Base-by-base conservation (phyloP, 1,140 invertebrate species). In the Aphis gossypii region DNA sequence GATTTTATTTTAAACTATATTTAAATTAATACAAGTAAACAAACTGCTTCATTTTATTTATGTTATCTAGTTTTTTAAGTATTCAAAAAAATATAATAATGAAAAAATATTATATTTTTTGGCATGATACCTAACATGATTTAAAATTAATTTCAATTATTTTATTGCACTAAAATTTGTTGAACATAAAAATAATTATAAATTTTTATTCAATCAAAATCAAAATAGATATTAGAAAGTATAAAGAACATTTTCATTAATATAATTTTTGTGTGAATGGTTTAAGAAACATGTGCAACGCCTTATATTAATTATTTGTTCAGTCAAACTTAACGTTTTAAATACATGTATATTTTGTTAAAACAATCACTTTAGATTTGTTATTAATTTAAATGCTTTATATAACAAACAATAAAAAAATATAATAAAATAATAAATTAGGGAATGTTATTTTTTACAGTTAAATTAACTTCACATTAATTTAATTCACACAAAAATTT, bases 351-450 rank as follows among this genome's bases (percentile, higher is more conserved):
- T 88, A 20, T 88, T 54, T 21, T 88, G 20, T 88, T 54, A 35
- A 51, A 51, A 87, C 25, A 87, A 89, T 54, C 11, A 54, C 48
- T 89, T 56, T 54, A 56, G 14, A 41, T 54, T 56, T 35, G 41
- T 25, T 23, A 38, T 11, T 41, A 48, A 18, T 35, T n/a, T 51
- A 51, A 35, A 56, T 54, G 9, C 20, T 89, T 90, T 90, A 60
- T 30, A 68, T n/a, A 92, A 83, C 51, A 83, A 83, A 92, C 46
- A 83, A 82, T 51, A 92, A 82, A 92, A 51, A 83, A 68, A 46
- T 14, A 46, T 46, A 82, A 68, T 60, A 35, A 92, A 82, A 82
- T 76, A 82, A 56, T 38, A 82, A 48, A 38, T 46, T 9, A 92
- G 41, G 92, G 92, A 93, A 93, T 93, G 92, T 56, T 38, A 21